Evolutionary conservation across 2,113 vertebrate species (phyloP).

Genomic region (Neolamprologus sp.): DNA sequence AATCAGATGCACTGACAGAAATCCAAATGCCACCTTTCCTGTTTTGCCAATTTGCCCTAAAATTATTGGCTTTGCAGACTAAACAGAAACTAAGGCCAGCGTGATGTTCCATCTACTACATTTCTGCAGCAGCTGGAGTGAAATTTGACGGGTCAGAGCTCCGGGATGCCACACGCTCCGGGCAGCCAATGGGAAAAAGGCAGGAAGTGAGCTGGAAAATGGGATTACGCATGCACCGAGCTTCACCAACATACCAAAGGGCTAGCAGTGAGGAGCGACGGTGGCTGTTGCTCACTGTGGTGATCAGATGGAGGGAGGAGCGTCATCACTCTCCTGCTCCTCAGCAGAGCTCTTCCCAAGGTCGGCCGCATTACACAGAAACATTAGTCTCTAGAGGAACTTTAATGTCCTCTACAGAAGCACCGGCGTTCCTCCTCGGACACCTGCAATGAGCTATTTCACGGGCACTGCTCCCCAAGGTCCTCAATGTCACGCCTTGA

Average conservation of each 20-base stretch:
- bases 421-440: neutral
- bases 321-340: neutral
- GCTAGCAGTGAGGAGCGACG: neutral
- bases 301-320: neutral
- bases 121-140: neutral
- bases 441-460: slow-evolving; percentile 27
- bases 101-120: neutral
- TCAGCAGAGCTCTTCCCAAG: neutral
- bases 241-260: neutral
- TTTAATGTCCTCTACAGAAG: slow-evolving; percentile 2
- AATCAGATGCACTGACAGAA: neutral
- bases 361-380: neutral
- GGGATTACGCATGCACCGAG: slow-evolving; percentile 20
- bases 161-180: neutral
- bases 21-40: neutral
- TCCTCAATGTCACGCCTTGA: slow-evolving; percentile 17
- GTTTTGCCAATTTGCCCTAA: neutral
- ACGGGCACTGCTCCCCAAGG: neutral
- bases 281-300: neutral
- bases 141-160: neutral
- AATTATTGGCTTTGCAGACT: neutral
- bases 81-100: neutral
- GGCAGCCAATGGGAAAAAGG: slow-evolving; percentile 25
- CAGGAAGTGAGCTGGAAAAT: slow-evolving; percentile 37
- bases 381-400: neutral